A percentile compares a stretch with the other conserved stretches of the same genome.
Conservation (phyloP, 2,113 vertebrate species). For the Etia nguti region DNA sequence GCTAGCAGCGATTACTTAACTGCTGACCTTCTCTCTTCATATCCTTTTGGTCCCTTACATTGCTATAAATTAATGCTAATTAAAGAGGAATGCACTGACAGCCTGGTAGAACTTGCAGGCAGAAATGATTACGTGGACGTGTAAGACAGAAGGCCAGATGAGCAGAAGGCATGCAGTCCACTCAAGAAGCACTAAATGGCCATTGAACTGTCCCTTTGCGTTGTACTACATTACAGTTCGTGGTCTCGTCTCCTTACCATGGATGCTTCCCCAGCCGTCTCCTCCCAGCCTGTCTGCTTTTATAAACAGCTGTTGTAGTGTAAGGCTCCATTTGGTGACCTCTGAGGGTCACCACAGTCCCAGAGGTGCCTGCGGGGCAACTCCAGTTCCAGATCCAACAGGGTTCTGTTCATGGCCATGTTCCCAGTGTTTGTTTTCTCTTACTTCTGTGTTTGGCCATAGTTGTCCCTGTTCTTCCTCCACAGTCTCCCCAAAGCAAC, state of each 20-base stretch:
- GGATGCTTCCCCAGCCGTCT: slow-evolving; percentile 24
- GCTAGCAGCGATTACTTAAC: not conserved
- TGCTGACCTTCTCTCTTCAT: not conserved
- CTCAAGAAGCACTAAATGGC: not conserved
- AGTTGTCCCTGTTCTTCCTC: slow-evolving; percentile 48
- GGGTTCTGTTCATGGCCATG: slow-evolving; percentile 55
- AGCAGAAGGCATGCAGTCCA: slow-evolving; percentile 8
- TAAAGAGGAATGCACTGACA: not conserved
- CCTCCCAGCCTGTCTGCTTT: slow-evolving; percentile 50
- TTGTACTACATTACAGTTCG: slow-evolving; percentile 33
- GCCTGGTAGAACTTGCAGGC: not conserved
- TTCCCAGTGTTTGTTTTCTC: slow-evolving; percentile 67
- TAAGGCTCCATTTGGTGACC: slow-evolving; percentile 60
- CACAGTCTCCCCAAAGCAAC: slow-evolving; percentile 21
- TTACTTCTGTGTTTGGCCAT: slow-evolving; percentile 56
- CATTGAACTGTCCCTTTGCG: slow-evolving; percentile 6
- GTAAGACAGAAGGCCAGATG: not conserved
- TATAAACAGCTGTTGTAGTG: slow-evolving; percentile 65
- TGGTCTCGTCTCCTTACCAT: slow-evolving; percentile 6
- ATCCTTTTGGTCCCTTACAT: not conserved
- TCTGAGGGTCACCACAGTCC: slow-evolving; percentile 46
- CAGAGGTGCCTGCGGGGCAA: slow-evolving; percentile 54
- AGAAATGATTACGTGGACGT: not conserved
- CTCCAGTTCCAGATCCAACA: slow-evolving; percentile 33
- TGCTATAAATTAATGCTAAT: not conserved